Conservation (phyloP, 2,888 invertebrate genomes). For the Alsophila aescularia region DNA sequence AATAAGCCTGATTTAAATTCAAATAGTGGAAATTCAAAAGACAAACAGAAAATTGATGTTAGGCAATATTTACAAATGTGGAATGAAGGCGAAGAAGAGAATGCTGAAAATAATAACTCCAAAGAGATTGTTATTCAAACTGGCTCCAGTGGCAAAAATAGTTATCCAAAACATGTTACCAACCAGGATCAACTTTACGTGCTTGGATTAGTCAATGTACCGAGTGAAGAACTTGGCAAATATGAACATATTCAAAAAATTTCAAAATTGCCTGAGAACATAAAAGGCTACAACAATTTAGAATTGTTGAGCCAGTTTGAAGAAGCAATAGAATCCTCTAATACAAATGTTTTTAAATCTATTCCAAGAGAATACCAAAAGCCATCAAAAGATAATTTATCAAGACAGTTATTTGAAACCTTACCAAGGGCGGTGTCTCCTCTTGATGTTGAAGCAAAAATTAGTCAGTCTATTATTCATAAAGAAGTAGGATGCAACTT, state of each 20-base stretch:
- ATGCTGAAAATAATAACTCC: slow-evolving; percentile 49
- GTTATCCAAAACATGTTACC: slow-evolving; percentile 52
- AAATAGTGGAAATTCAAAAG: slow-evolving; percentile 44
- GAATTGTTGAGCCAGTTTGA: slow-evolving; percentile 79
- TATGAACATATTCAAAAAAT: slow-evolving; percentile 82
- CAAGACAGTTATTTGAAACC: slow-evolving; percentile 44
- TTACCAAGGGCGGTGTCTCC: slow-evolving; percentile 72
- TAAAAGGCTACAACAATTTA: slow-evolving; percentile 78
- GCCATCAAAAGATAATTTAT: slow-evolving; percentile 41
- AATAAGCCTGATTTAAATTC: slow-evolving; percentile 49
- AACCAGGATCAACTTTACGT: slow-evolving; percentile 78
- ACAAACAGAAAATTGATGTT: slow-evolving; percentile 70
- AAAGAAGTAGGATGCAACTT: slow-evolving; percentile 83
- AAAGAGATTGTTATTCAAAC: slow-evolving; percentile 55
- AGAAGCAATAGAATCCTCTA: slow-evolving; percentile 74
- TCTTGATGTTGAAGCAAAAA: slow-evolving; percentile 81
- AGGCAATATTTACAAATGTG: slow-evolving; percentile 81
- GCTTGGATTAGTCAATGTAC: slow-evolving; percentile 75
- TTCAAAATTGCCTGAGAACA: slow-evolving; percentile 80
- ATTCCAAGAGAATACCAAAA: slow-evolving; percentile 49
- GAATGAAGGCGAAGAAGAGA: slow-evolving; percentile 81
- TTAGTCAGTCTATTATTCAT: slow-evolving; percentile 81
- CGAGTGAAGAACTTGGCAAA: slow-evolving; percentile 76
- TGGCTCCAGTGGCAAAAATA: slow-evolving; percentile 46
- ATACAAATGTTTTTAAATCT: slow-evolving; percentile 53